These are phyloP conservation scores for Cryptocheilus praepositus DNA, from an alignment of 2,888 invertebrate genomes.

Conservation along the genomic window DNA sequence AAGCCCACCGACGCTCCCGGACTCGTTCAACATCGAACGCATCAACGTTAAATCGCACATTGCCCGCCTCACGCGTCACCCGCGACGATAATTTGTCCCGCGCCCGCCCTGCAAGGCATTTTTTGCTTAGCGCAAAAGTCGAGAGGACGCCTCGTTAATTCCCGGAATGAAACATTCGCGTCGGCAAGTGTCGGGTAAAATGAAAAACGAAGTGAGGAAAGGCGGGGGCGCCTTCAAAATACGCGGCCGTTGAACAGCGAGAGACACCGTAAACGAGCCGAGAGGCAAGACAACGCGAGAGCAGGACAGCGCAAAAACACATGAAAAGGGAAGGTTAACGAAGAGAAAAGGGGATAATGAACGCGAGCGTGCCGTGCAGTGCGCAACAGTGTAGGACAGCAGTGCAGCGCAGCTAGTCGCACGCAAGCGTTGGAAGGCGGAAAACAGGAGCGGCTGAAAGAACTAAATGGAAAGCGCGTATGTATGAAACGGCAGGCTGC, in stretches of 20 bases:
- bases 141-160: conserved; percentile 28
- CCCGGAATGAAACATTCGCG: conserved; percentile 31
- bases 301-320: background rate
- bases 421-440: background rate
- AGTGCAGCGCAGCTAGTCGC: background rate
- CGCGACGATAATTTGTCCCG: conserved; percentile 1
- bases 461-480: background rate
- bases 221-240: background rate
- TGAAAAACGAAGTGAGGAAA: conserved; percentile 18
- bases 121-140: conserved; percentile 3
- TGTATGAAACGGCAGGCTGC: background rate
- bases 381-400: too few relatives aligned
- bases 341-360: background rate
- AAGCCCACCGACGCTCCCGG: too few relatives aligned
- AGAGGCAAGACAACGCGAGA: background rate
- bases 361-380: background rate
- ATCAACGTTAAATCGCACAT: background rate
- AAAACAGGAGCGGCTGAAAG: background rate
- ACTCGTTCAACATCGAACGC: too few relatives aligned
- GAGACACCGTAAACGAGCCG: background rate
- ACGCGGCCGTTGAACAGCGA: too few relatives aligned
- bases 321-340: background rate
- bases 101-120: too few relatives aligned
- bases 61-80: background rate
- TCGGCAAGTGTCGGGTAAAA: conserved; percentile 32